phyloP scores from a whole-genome alignment of 2,888 invertebrate genomes.

The Frankliniella fusca region DNA sequence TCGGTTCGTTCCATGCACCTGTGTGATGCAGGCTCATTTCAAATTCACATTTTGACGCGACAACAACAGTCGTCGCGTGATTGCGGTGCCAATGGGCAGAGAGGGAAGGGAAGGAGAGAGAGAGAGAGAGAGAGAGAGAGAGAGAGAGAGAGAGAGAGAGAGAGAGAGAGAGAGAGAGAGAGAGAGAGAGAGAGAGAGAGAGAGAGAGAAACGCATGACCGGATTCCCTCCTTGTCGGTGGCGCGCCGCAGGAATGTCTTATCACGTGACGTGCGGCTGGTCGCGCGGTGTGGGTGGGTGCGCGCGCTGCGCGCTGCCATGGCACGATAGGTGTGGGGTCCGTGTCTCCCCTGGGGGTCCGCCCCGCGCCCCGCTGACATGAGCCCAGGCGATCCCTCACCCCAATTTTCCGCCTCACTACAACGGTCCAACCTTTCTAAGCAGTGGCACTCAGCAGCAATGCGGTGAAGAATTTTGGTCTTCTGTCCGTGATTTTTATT shows the following conservation, averaged over 20 bases:
- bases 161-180: background rate
- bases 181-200: constrained; percentile 12
- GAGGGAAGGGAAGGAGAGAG: background rate
- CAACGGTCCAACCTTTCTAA: too few relatives aligned
- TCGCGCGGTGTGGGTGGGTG: too few relatives aligned
- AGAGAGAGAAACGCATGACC: background rate
- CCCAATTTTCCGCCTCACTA: too few relatives aligned
- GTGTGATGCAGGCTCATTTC: too few relatives aligned
- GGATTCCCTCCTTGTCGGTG: background rate
- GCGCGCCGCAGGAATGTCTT: background rate
- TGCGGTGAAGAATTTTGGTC: too few relatives aligned
- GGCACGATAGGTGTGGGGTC: too few relatives aligned
- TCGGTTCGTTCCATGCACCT: too few relatives aligned
- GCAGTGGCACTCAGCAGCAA: too few relatives aligned
- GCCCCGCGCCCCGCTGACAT: background rate
- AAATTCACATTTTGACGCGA: too few relatives aligned
- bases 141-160: background rate
- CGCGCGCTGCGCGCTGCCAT: background rate
- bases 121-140: background rate
- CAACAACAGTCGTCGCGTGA: too few relatives aligned
- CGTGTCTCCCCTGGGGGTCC: background rate
- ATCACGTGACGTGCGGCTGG: background rate
- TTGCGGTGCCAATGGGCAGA: too few relatives aligned
- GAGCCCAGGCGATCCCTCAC: background rate
- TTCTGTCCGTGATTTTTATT: too few relatives aligned